phyloP scores from a whole-genome alignment of 2,113 vertebrate species.

The Petromus typicus region DNA sequence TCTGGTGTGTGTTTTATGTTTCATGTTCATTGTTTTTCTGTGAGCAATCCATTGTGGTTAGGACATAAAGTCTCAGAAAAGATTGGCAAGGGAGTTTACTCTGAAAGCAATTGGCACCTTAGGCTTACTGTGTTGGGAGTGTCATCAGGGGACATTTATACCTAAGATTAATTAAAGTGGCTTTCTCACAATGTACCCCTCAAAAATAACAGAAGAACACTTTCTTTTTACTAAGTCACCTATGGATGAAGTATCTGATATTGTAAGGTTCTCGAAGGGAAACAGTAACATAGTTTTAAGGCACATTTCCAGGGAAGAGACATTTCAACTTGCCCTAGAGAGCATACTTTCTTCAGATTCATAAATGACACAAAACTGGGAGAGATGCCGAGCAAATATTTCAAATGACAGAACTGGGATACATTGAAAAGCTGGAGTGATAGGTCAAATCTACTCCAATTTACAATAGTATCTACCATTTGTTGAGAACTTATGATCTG shows the following conservation, averaged over 20 bases:
- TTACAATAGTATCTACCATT: constrained; percentile 9
- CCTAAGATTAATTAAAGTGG: constrained; percentile 23
- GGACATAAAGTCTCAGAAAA: neutral
- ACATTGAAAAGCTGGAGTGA: constrained; percentile 26
- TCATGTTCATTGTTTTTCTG: neutral
- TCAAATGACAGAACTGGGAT: constrained; percentile 53
- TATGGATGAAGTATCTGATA: neutral
- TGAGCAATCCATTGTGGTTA: neutral
- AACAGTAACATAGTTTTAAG: constrained; percentile 50
- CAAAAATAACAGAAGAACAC: constrained; percentile 54
- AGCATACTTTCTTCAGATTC: constrained; percentile 40
- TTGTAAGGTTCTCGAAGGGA: constrained; percentile 50
- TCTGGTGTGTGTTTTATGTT: neutral
- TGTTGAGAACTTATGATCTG: constrained; percentile 17
- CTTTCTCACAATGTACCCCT: constrained; percentile 46
- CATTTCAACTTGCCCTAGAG: constrained; percentile 38
- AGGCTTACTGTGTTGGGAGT: neutral
- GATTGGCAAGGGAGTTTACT: neutral
- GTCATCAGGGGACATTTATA: constrained; percentile 1
- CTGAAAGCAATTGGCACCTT: neutral
- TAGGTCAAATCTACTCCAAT: constrained; percentile 51
- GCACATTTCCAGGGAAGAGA: constrained; percentile 44
- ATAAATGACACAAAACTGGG: constrained; percentile 48
- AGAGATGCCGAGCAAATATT: constrained; percentile 39
- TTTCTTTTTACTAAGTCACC: constrained; percentile 43